A percentile compares a stretch with the other conserved stretches of the same genome.
Evolutionary conservation across 2,888 invertebrate species (phyloP).

Genomic region (Drosophila infuscata): DNA sequence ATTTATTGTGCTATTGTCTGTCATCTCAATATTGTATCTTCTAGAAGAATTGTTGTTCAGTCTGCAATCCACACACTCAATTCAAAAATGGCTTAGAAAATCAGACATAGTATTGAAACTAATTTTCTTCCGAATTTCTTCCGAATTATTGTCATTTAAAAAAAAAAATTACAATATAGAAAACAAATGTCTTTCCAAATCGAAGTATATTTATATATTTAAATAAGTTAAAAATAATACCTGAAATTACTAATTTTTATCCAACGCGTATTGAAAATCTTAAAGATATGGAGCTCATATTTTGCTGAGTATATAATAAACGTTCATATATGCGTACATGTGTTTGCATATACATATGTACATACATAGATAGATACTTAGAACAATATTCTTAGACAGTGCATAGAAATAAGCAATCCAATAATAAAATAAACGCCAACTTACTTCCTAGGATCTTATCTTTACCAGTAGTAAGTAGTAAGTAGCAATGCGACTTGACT

Average conservation of each 20-base stretch:
- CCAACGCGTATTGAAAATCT: background rate
- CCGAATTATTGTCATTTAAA: background rate
- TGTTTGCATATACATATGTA: background rate
- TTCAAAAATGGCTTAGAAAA: background rate
- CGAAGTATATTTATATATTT: background rate
- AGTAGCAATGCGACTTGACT: background rate
- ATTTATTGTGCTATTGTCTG: conserved; percentile 4
- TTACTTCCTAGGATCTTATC: background rate
- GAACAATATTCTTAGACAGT: background rate
- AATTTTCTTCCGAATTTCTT: too few relatives aligned
- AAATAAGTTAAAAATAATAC: background rate
- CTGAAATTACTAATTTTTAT: background rate
- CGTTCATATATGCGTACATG: background rate
- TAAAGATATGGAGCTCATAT: background rate
- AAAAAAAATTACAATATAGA: background rate
- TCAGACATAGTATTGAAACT: background rate
- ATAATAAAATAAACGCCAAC: background rate
- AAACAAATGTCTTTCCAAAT: background rate
- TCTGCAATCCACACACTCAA: too few relatives aligned
- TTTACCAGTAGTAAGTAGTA: background rate
- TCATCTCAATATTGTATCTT: conserved; percentile 8
- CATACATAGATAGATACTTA: background rate
- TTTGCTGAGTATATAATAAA: background rate
- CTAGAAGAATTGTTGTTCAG: background rate
- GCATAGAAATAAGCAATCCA: background rate